phyloP scores from a whole-genome alignment of 2,888 invertebrate genomes.

The Monoplex corrugatus region DNA sequence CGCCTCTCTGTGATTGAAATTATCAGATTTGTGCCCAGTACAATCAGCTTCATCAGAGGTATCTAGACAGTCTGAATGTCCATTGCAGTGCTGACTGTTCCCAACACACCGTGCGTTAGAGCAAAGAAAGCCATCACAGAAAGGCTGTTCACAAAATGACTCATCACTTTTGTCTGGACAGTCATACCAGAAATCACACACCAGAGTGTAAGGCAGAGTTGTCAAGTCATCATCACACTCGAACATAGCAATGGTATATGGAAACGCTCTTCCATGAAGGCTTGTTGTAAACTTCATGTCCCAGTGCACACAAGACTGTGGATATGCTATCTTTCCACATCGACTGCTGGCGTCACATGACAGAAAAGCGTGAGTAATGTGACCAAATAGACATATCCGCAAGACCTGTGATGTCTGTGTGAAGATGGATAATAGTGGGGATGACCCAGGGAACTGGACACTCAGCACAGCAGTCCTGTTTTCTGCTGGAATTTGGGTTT shows the following conservation, averaged over 20 bases:
- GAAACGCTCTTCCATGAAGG: not conserved
- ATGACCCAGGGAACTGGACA: too few relatives aligned
- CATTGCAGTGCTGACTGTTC: not conserved
- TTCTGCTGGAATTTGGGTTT: too few relatives aligned
- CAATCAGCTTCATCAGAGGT: conserved; percentile 1
- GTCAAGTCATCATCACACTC: not conserved
- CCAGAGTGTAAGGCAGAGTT: conserved; percentile 19
- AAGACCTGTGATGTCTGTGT: not conserved
- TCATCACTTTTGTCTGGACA: conserved; percentile 10
- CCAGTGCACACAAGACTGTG: not conserved
- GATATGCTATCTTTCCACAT: not conserved
- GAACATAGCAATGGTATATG: not conserved
- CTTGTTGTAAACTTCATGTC: not conserved
- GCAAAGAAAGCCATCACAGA: not conserved
- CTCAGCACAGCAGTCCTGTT: too few relatives aligned
- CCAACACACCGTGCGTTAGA: not conserved
- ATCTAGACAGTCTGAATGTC: conserved; percentile 14
- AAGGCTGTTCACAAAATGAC: conserved; percentile 16
- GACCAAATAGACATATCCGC: not conserved
- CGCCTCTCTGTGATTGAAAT: not conserved
- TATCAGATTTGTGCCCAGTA: not conserved
- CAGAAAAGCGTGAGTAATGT: not conserved
- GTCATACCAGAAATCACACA: conserved; percentile 29
- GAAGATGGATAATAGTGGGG: too few relatives aligned
- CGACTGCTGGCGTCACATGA: not conserved